Percentiles rank a stretch among this genome's conserved stretches.
These are phyloP conservation scores for Caenorhabditis angaria DNA, from an alignment of 2,888 invertebrate species.

Conservation along the genomic window DNA sequence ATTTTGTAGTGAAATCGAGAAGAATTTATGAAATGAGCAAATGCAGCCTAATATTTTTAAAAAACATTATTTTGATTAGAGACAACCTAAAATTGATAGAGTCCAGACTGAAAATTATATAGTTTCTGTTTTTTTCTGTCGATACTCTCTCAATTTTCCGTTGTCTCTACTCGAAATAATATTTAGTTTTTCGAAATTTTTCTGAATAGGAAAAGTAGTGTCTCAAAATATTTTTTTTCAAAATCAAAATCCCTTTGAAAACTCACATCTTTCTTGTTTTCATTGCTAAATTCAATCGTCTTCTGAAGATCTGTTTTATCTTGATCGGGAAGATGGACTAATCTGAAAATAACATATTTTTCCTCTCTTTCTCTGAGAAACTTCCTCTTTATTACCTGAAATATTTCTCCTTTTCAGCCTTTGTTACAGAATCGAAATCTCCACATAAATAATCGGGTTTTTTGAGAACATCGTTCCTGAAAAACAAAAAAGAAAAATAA, in stretches of 20 bases:
- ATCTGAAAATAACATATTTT: conserved; percentile 22
- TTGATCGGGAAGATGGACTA: conserved; percentile 55
- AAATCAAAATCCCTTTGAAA: neutral
- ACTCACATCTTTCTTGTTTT: conserved; percentile 3
- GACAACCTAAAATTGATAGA: too few relatives aligned
- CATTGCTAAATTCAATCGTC: conserved; percentile 24
- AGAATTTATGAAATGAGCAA: too few relatives aligned
- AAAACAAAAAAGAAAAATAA: neutral
- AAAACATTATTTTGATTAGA: too few relatives aligned
- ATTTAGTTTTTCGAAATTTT: too few relatives aligned
- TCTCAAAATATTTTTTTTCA: neutral
- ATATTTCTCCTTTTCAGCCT: conserved; percentile 1
- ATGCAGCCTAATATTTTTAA: too few relatives aligned
- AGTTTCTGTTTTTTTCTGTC: too few relatives aligned
- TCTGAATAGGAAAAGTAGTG: too few relatives aligned
- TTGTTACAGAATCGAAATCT: conserved; percentile 66
- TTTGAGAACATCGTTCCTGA: neutral
- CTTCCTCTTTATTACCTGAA: neutral
- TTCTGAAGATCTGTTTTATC: conserved; percentile 35
- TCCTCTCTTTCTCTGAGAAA: neutral
- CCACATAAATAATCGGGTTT: conserved; percentile 50
- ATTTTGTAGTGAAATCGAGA: too few relatives aligned
- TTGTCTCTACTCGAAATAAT: too few relatives aligned
- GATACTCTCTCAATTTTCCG: too few relatives aligned
- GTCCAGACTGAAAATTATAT: too few relatives aligned